Base-by-base conservation (phyloP, 1,140 invertebrate genomes). In the Phocides pigmalion region DNA sequence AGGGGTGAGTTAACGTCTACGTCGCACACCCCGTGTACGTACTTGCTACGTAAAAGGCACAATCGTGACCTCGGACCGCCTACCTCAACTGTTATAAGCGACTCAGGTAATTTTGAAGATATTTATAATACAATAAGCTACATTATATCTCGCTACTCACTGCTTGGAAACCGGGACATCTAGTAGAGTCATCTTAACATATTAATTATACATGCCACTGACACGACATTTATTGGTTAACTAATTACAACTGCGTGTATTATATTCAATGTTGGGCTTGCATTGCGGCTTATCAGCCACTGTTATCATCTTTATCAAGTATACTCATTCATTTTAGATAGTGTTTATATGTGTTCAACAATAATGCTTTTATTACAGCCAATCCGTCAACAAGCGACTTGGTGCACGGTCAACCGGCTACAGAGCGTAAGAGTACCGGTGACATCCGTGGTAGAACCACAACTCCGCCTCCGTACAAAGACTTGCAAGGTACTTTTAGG, bases 261-360 rank as follows among this genome's bases (percentile, higher is more conserved):
- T 58, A 58, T 62, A 64, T 66, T 66, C 67, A 70, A 74, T 68
- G 61, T 69, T 59, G 59, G 65, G 56, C 62, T 72, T 54, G 61
- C 54, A 32, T 32, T 66, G 32, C 50, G 56, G 70, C 71, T 87
- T 83, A 88, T 88, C 83, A 73, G 64, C 49, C 63, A 47, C 47
- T 66, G 77, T 88, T 87, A 87, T 90, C 85, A 68, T 44, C 11
- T 72, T 62, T 77, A 82, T 85, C 76, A 78, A 81, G 72, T 79
- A 79, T 72, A 81, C 56, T 68, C 66, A 78, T 81, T 82, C 81
- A 84, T 75, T 65, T 58, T 50, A 81, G 78, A 86, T 89, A 86
- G 79, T 74, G 50, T 47, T 68, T 47, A 25, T 62, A 56, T 56
- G 37, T 65, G 58, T 62, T 54, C 53, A 51, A 64, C 46, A 70